phyloP scores from a whole-genome alignment of 2,888 invertebrate genomes.

The Neoscelio sp. region DNA sequence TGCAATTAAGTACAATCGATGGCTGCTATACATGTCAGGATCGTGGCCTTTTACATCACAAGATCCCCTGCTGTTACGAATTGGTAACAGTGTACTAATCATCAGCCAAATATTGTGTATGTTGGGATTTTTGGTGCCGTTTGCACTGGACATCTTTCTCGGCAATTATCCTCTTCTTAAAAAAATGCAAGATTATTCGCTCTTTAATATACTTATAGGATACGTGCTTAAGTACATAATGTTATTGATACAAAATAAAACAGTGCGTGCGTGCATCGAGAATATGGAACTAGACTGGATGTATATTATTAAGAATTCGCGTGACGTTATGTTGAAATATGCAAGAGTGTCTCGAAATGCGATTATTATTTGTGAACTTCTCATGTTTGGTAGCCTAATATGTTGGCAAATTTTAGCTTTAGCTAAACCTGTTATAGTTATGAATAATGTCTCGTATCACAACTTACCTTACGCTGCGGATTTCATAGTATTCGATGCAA shows the following conservation, averaged over 20 bases:
- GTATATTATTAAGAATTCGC: neutral
- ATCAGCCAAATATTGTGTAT: neutral
- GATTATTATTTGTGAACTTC: neutral
- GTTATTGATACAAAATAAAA: neutral
- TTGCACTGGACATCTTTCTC: neutral
- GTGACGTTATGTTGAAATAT: neutral
- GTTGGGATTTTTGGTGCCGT: neutral
- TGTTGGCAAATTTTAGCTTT: neutral
- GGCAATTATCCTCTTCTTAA: neutral
- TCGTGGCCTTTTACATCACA: neutral
- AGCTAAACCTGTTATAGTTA: neutral
- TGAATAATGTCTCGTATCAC: neutral
- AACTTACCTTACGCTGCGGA: neutral
- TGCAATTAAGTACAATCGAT: constrained; percentile 16
- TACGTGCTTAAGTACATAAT: neutral
- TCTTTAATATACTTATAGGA: neutral
- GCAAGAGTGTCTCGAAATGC: neutral
- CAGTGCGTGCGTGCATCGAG: neutral
- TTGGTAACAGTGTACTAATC: neutral
- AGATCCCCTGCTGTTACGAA: neutral
- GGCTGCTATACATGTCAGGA: neutral
- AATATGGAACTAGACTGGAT: neutral
- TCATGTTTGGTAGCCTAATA: too few species aligned
- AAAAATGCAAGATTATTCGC: neutral
- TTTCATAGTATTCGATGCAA: neutral